Percentiles rank a stretch among this genome's conserved stretches.
phyloP scores from a whole-genome alignment of 2,888 invertebrate species.

The Dichetophora obliterata region DNA sequence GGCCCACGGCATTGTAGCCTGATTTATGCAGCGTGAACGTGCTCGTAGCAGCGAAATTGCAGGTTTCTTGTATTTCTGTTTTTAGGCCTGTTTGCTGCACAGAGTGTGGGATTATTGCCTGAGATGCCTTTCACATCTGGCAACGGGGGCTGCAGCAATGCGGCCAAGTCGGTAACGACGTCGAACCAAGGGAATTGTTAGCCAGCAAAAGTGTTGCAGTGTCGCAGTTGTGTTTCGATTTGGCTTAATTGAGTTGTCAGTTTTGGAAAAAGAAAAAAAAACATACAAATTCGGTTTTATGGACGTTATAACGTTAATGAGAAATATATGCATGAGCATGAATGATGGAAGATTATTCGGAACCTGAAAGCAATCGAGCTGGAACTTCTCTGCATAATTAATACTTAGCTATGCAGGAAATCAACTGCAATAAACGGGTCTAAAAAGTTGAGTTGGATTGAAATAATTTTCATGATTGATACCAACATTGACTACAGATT shows the following conservation, averaged over 20 bases:
- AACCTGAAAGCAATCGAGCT: too few relatives aligned
- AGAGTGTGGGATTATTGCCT: neutral
- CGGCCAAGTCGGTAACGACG: neutral
- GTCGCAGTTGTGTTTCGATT: conserved; percentile 47
- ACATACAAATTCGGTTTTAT: neutral
- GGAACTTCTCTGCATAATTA: too few relatives aligned
- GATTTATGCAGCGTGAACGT: conserved; percentile 43
- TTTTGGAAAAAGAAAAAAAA: neutral
- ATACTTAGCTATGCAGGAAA: too few relatives aligned
- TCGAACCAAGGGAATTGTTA: neutral
- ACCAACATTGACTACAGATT: too few relatives aligned
- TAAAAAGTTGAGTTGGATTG: too few relatives aligned
- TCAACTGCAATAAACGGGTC: too few relatives aligned
- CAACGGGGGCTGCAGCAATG: too few relatives aligned
- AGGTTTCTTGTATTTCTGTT: neutral
- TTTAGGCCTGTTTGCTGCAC: neutral
- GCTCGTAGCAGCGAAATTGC: conserved; percentile 12
- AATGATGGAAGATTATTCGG: too few relatives aligned
- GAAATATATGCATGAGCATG: neutral
- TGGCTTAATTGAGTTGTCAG: conserved; percentile 51
- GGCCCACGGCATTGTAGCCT: conserved; percentile 42
- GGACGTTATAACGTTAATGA: too few relatives aligned
- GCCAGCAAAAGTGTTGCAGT: neutral
- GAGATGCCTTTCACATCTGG: too few relatives aligned
- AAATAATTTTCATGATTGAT: too few relatives aligned